phyloP scores from a whole-genome alignment of 2,797 vertebrate species.

The Protosalanx chinensis region DNA sequence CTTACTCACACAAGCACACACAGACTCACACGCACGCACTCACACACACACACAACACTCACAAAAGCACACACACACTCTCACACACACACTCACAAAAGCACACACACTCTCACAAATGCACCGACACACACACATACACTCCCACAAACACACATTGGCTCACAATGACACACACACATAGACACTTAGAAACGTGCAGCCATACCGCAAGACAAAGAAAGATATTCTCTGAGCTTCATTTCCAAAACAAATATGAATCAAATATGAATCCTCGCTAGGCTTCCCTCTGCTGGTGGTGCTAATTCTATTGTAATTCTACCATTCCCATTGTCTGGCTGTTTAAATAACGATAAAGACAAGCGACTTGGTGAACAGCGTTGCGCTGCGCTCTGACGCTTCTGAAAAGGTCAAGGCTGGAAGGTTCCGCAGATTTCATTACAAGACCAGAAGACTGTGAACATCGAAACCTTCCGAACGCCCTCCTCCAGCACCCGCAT shows the following conservation, averaged over 20 bases:
- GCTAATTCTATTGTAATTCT: not conserved
- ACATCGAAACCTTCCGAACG: slow-evolving; percentile 41
- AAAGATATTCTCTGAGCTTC: too few relatives aligned
- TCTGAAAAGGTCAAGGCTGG: slow-evolving; percentile 61
- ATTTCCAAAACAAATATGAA: too few relatives aligned
- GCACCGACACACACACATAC: not conserved
- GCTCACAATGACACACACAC: not conserved
- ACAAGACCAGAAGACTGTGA: slow-evolving; percentile 49
- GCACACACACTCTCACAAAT: too few relatives aligned
- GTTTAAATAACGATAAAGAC: slow-evolving; percentile 77
- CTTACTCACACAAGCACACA: too few relatives aligned
- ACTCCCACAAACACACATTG: not conserved
- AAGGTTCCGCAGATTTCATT: slow-evolving; percentile 60
- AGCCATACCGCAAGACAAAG: too few relatives aligned
- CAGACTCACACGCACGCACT: too few relatives aligned
- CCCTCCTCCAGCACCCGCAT: slow-evolving; percentile 34
- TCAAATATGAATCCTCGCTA: not conserved
- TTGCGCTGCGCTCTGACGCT: slow-evolving; percentile 55
- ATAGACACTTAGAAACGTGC: not conserved
- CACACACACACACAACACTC: too few relatives aligned
- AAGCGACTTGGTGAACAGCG: slow-evolving; percentile 36
- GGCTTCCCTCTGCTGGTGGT: not conserved
- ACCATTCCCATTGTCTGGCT: slow-evolving; percentile 26
- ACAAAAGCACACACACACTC: too few relatives aligned
- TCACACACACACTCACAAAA: too few relatives aligned